Base-by-base conservation (phyloP, 2,888 invertebrate genomes). In the Ophioninae sp. region DNA sequence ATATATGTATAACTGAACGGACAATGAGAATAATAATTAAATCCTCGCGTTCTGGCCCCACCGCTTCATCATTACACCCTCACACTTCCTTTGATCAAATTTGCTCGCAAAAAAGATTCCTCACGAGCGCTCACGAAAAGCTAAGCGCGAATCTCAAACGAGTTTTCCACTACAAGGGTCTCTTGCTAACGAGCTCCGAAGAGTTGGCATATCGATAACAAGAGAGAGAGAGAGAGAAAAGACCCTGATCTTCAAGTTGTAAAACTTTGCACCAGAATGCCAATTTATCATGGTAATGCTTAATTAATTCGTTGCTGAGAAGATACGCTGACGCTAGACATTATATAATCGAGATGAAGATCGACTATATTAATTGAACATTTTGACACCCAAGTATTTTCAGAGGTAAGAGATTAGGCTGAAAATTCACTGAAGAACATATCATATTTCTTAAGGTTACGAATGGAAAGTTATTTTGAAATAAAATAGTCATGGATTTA, bases 21-120 rank as follows among this genome's bases (percentile, higher is more conserved):
- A 79, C 75, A 79, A 82, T 68, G 79, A 68, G 76, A 77, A 62
- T 79, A 70, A 83, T 83, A 83, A 83, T 83, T 80, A 80, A 83
- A 69, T 77, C 73, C 17, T 80, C 50, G 44, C 57, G 73, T 61
- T 75, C 20, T 41, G 41, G 41, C 21, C 44, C 7, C 65, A 41
- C 41, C 20, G 39, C 72, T 23, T 17, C 57, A 41, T 57, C 62
- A 50, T 57, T 56, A 69, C 68, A 17, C 30, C 23, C 64, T 74
- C 59, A 41, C 57, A 7, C 21, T 37, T 2, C 59, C 23, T 59
- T 68, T 61, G 59, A 68, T 67, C 39, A 44, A 77, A 61, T 44
- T 68, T 50, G 7, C 44, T 64, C 56, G 41, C 17, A 67, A 41
- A 7, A n/a, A 41, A 17, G 69, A 78, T 7, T 59, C 68, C 7